Conservation (phyloP, 2,888 invertebrate species). For the Magallana nippona region DNA sequence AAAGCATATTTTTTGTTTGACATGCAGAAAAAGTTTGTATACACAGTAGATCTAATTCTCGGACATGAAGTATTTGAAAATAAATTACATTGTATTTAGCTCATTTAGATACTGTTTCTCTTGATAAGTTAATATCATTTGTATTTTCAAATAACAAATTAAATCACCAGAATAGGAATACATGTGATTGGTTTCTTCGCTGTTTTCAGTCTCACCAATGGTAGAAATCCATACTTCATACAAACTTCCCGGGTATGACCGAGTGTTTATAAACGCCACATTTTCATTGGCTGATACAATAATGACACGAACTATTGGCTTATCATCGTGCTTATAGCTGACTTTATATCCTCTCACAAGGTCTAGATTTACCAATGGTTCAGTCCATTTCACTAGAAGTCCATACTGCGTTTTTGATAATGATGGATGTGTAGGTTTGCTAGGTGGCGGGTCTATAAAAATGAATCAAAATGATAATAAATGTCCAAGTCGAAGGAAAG, state of each 20-base stretch:
- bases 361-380: neutral
- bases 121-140: no score
- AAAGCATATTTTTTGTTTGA: no score
- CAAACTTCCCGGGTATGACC: neutral
- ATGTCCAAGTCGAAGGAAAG: no score
- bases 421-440: neutral
- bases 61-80: no score
- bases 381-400: neutral
- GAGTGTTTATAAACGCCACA: neutral
- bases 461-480: no score
- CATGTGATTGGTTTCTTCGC: neutral
- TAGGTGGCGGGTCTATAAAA: neutral
- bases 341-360: neutral
- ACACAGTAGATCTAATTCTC: no score
- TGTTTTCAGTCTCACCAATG: neutral
- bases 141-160: no score
- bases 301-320: neutral
- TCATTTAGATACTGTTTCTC: no score
- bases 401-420: neutral
- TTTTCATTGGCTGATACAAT: neutral
- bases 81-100: no score
- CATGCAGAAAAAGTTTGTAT: no score
- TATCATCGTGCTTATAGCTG: neutral
- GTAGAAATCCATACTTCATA: constrained; percentile 20
- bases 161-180: neutral